These are phyloP conservation scores for Lepidocyrtinus sp. DNA, from an alignment of 2,888 invertebrate genomes.

Conservation along the genomic window DNA sequence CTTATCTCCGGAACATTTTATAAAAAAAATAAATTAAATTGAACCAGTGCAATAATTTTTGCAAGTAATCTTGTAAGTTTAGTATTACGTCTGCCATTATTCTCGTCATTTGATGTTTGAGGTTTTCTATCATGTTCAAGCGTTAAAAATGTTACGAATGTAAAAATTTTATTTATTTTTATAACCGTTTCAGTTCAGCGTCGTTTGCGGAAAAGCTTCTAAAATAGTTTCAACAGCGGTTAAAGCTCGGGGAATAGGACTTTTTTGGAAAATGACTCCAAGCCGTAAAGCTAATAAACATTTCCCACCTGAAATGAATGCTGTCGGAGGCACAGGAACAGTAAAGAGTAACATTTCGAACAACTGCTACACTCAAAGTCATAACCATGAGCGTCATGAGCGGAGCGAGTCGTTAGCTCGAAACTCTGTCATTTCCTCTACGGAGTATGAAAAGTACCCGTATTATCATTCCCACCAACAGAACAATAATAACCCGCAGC, in stretches of 20 bases:
- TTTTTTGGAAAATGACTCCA: conserved; percentile 50
- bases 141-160: neutral
- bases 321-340: conserved; percentile 14
- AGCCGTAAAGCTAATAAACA: conserved; percentile 41
- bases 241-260: no score
- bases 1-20: no score
- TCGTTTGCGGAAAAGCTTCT: neutral
- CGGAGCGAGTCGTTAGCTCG: conserved; percentile 17
- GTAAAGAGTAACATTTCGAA: conserved; percentile 25
- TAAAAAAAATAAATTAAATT: no score
- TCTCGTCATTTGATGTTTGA: neutral
- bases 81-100: no score
- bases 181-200: neutral
- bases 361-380: conserved; percentile 17
- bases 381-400: neutral
- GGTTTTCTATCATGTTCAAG: neutral
- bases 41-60: no score
- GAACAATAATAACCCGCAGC: conserved; percentile 25
- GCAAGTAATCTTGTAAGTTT: no score
- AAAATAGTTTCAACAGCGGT: neutral
- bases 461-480: conserved; percentile 35
- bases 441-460: conserved; percentile 5
- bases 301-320: conserved; percentile 27
- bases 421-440: neutral
- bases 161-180: neutral